Percentiles rank a stretch among this genome's conserved stretches.
Conservation (phyloP, 2,797 vertebrate species). For the Melanotaenia boesemani region DNA sequence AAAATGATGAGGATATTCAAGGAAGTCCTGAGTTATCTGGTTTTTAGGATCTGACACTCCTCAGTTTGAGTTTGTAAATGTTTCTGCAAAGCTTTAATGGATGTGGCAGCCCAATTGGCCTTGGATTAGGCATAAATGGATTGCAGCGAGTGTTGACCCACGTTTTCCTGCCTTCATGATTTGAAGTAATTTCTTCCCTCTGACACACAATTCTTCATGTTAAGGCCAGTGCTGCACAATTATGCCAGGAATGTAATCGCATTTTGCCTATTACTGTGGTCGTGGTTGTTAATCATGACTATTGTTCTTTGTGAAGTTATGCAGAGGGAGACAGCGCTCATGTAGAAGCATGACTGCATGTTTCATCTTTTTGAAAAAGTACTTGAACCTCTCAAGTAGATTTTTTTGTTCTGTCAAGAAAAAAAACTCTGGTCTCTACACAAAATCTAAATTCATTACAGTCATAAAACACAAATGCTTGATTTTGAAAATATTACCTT, state of each 20-base stretch:
- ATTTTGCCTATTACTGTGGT: slow-evolving; percentile 35
- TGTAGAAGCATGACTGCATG: background rate
- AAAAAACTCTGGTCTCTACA: background rate
- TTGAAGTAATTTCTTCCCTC: slow-evolving; percentile 47
- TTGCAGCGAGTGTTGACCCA: slow-evolving; percentile 41
- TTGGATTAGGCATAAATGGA: slow-evolving; percentile 44
- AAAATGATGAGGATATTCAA: slow-evolving; percentile 23
- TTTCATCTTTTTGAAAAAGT: slow-evolving; percentile 10
- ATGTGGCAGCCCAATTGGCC: slow-evolving; percentile 51
- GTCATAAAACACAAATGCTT: background rate
- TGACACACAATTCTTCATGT: slow-evolving; percentile 54
- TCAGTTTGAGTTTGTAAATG: slow-evolving; percentile 41
- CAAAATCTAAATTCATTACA: background rate
- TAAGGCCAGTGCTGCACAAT: slow-evolving; percentile 37
- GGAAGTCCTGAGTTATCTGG: slow-evolving; percentile 21
- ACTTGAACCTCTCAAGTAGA: slow-evolving; percentile 14
- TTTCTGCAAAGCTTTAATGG: slow-evolving; percentile 40
- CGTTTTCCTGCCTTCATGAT: slow-evolving; percentile 32
- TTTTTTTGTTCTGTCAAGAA: background rate
- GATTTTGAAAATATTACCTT: background rate
- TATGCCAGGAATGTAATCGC: slow-evolving; percentile 39
- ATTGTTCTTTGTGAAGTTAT: slow-evolving; percentile 27
- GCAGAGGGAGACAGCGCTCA: slow-evolving; percentile 2
- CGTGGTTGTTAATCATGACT: slow-evolving; percentile 39
- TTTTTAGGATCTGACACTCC: slow-evolving; percentile 11